phyloP scores from a whole-genome alignment of 2,113 vertebrate species.

The Collichthys lucidus region DNA sequence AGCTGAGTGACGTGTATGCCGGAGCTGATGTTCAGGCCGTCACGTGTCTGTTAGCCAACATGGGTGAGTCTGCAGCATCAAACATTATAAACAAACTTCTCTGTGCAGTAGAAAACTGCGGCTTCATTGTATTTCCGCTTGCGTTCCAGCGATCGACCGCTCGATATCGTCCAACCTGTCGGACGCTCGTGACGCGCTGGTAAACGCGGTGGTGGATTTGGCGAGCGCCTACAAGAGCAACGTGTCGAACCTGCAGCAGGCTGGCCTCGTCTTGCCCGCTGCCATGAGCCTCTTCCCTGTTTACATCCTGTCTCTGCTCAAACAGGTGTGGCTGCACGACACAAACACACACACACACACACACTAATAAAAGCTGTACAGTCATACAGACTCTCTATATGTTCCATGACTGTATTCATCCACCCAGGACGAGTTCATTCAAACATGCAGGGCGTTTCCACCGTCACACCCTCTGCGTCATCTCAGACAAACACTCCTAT shows the following conservation, averaged over 20 bases:
- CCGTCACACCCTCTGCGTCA: conserved; percentile 1
- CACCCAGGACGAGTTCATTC: conserved; percentile 29
- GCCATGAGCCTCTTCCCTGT: conserved; percentile 92
- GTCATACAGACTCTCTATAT: neutral
- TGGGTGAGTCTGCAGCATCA: conserved; percentile 86
- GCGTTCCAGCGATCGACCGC: conserved; percentile 91
- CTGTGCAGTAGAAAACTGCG: neutral
- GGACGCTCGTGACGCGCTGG: conserved; percentile 94
- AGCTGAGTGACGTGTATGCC: conserved; percentile 92
- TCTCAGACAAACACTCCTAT: neutral
- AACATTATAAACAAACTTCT: neutral
- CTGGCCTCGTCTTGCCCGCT: conserved; percentile 87
- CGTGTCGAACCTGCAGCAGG: conserved; percentile 90
- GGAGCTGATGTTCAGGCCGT: conserved; percentile 95
- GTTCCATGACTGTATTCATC: conserved; percentile 23
- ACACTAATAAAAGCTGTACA: conserved; percentile 7
- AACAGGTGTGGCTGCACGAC: conserved; percentile 86
- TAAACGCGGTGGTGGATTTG: conserved; percentile 94
- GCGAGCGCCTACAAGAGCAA: conserved; percentile 88
- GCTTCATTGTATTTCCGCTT: neutral
- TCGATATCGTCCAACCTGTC: conserved; percentile 92
- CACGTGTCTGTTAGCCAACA: conserved; percentile 94
- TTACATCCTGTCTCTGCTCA: conserved; percentile 94
- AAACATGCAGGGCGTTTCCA: conserved; percentile 39
- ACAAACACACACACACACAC: conserved; percentile 15